These are phyloP conservation scores for Amia ocellicauda DNA, from an alignment of 2,113 vertebrate genomes.

Conservation along the genomic window DNA sequence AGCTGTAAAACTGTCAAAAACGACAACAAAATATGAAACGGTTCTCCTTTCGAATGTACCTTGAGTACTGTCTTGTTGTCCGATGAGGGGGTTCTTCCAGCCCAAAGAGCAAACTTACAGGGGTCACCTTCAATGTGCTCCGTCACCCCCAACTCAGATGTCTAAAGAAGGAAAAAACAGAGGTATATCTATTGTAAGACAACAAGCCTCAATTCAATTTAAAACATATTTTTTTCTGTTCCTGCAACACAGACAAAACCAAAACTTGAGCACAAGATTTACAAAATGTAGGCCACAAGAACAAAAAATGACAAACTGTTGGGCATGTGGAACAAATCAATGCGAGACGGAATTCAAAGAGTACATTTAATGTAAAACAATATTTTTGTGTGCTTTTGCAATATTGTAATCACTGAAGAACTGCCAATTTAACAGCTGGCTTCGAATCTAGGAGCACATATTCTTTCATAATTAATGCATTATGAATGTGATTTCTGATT, in stretches of 20 bases:
- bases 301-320: no score
- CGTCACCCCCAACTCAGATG: constrained; percentile 93
- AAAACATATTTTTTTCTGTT: no score
- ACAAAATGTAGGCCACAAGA: no score
- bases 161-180: constrained; percentile 73
- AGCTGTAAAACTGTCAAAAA: no score
- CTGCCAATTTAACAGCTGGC: constrained; percentile 1
- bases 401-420: background rate
- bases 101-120: constrained; percentile 97
- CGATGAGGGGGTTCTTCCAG: constrained; percentile 92
- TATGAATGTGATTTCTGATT: background rate
- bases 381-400: background rate
- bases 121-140: constrained; percentile 98
- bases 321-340: no score
- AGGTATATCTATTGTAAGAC: no score
- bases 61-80: constrained; percentile 97
- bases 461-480: constrained; percentile 16
- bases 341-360: background rate
- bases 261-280: no score
- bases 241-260: no score
- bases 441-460: background rate
- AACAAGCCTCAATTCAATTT: no score
- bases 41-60: constrained; percentile 59
- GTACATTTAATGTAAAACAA: constrained; percentile 6
- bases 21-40: no score